Evolutionary conservation across 1,140 invertebrate genomes (phyloP).

Genomic region (Asobara japonica): DNA sequence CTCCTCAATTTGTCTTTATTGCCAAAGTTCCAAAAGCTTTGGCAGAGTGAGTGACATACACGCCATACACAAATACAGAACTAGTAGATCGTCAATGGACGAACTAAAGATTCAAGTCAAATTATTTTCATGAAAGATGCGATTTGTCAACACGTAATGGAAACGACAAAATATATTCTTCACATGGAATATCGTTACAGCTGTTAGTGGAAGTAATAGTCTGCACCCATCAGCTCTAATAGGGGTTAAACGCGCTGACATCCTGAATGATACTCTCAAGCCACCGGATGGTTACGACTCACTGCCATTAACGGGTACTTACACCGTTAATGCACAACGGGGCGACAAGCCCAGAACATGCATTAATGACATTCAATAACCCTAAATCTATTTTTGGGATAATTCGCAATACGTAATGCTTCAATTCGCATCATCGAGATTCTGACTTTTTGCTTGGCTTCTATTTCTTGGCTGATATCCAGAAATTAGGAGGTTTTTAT

Average conservation of each 20-base stretch:
- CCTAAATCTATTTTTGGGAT: background rate
- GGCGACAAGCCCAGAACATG: background rate
- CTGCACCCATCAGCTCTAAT: background rate
- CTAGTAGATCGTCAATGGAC: no score
- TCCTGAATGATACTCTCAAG: background rate
- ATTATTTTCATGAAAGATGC: no score
- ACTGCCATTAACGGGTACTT: background rate
- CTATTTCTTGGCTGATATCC: slow-evolving; percentile 27
- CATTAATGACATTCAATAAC: slow-evolving; percentile 1
- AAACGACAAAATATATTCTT: no score
- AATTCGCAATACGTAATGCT: background rate
- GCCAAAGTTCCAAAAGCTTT: no score
- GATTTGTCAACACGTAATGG: no score
- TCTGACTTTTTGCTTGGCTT: background rate
- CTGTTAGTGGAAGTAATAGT: slow-evolving; percentile 4
- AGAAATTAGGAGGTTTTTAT: slow-evolving; percentile 13
- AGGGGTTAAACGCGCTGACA: background rate
- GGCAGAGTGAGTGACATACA: no score
- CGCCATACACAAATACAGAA: no score
- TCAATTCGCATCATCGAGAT: background rate
- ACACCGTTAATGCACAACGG: background rate
- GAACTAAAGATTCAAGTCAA: no score
- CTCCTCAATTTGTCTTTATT: no score
- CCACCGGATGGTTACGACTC: background rate
- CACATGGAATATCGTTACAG: no score